Conservation (phyloP, 2,797 vertebrate species). For the Coranthus polyacanthus region DNA sequence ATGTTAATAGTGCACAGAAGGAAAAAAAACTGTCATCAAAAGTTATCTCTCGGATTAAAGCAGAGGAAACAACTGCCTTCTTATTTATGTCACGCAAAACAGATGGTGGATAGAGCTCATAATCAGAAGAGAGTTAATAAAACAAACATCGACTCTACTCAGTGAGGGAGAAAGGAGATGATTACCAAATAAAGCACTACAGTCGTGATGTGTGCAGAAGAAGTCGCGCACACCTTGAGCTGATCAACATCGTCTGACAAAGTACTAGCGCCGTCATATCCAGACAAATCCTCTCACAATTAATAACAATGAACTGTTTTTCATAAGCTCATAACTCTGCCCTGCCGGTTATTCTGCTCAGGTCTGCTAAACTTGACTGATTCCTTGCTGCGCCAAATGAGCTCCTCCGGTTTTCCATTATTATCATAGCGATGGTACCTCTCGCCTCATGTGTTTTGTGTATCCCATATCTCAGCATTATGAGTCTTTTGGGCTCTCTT, state of each 20-base stretch:
- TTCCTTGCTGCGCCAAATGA: constrained; percentile 21
- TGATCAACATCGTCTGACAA: constrained; percentile 21
- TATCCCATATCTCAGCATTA: constrained; percentile 26
- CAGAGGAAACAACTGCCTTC: constrained; percentile 6
- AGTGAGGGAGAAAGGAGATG: constrained; percentile 9
- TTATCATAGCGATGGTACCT: constrained; percentile 24
- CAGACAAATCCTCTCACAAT: constrained; percentile 16
- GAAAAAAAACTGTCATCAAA: neutral
- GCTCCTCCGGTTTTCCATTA: constrained; percentile 16
- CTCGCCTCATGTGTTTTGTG: constrained; percentile 31
- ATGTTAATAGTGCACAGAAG: too few relatives aligned
- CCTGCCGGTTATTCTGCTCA: constrained; percentile 26
- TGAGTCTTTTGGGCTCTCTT: constrained; percentile 40
- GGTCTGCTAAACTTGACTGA: constrained; percentile 32
- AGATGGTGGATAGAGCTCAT: constrained; percentile 20
- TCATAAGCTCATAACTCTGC: constrained; percentile 12
- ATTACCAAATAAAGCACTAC: constrained; percentile 20
- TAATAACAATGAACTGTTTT: constrained; percentile 15
- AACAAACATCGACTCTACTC: constrained; percentile 23
- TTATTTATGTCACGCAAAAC: constrained; percentile 10
- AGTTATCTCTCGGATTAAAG: constrained; percentile 3
- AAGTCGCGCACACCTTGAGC: neutral
- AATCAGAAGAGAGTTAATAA: constrained; percentile 40
- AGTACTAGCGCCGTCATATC: constrained; percentile 13
- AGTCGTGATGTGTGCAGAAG: too few relatives aligned